Evolutionary conservation across 2,888 invertebrate species (phyloP), one percentile per base, ranked within the genome.

Genomic region (Choreutis nemorana): DNA sequence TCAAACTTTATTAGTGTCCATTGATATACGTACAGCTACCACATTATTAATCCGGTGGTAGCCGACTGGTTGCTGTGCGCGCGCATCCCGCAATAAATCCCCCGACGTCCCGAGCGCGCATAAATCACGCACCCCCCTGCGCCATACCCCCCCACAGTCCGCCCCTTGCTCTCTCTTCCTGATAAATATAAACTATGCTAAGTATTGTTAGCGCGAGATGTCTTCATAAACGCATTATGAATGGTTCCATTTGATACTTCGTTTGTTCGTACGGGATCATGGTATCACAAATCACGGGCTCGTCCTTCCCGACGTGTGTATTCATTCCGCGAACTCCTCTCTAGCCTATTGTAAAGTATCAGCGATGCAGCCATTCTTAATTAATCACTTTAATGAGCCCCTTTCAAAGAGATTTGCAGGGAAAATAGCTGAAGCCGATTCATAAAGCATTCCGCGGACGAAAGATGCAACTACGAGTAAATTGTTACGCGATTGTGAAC

Each of bases 11-110:
- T n/a, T n/a, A n/a, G n/a, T n/a, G n/a, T n/a, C n/a, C n/a, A n/a
- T n/a, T n/a, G n/a, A n/a, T n/a, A n/a, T n/a, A n/a, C n/a, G n/a
- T n/a, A n/a, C n/a, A n/a, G n/a, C n/a, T n/a, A n/a, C n/a, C n/a
- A n/a, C n/a, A n/a, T n/a, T n/a, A n/a, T n/a, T n/a, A n/a, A n/a
- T n/a, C n/a, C n/a, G n/a, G n/a, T n/a, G n/a, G n/a, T n/a, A n/a
- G n/a, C n/a, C n/a, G n/a, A 9, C n/a, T 23, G 5, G 2, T 23
- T n/a, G 23, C 26, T 9, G 44, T 43, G 45, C 46, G 50, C 36
- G 40, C 44, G 35, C 30, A 40, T n/a, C 44, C 41, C 41, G 43
- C 42, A 34, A 54, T 57, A 53, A 55, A 55, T 57, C 54, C 47
- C 40, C 20, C 22, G 29, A 26, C 35, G 43, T 40, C 39, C 32